phyloP scores from a whole-genome alignment of 1,140 invertebrate species.

The Cecropterus lyciades region DNA sequence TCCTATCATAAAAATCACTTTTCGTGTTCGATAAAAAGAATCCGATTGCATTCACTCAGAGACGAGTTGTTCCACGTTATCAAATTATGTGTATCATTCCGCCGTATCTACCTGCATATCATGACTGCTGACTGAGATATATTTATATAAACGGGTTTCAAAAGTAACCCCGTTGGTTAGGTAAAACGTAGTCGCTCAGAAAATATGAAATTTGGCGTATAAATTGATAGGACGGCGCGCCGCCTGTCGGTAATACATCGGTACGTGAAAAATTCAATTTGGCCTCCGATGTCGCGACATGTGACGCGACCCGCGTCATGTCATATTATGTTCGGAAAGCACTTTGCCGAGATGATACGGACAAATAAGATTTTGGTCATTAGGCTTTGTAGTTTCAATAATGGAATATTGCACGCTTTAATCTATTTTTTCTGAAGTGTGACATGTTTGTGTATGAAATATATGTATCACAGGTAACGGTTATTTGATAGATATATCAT shows the following conservation, averaged over 20 bases:
- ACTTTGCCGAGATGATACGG: slow-evolving; percentile 29
- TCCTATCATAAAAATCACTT: too few species aligned
- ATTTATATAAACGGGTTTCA: not conserved
- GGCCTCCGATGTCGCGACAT: slow-evolving; percentile 17
- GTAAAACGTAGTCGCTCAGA: slow-evolving; percentile 10
- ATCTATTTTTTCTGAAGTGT: too few species aligned
- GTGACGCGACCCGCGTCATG: slow-evolving; percentile 26
- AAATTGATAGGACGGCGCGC: slow-evolving; percentile 30
- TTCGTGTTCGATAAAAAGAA: too few species aligned
- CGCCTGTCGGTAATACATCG: slow-evolving; percentile 35
- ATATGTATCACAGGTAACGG: too few species aligned
- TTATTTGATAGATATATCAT: too few species aligned
- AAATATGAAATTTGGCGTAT: slow-evolving; percentile 36
- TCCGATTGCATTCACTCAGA: not conserved
- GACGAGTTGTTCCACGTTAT: not conserved
- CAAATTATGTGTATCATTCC: not conserved
- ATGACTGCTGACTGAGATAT: not conserved
- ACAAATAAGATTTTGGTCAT: slow-evolving; percentile 28
- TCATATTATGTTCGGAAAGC: slow-evolving; percentile 26
- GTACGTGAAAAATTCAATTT: slow-evolving; percentile 38
- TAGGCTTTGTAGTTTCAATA: not conserved
- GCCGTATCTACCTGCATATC: not conserved
- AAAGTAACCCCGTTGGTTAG: slow-evolving; percentile 1
- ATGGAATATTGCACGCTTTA: not conserved
- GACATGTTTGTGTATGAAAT: too few species aligned